Conservation (phyloP, 2,113 vertebrate genomes). For the Thunnus thynnus region DNA sequence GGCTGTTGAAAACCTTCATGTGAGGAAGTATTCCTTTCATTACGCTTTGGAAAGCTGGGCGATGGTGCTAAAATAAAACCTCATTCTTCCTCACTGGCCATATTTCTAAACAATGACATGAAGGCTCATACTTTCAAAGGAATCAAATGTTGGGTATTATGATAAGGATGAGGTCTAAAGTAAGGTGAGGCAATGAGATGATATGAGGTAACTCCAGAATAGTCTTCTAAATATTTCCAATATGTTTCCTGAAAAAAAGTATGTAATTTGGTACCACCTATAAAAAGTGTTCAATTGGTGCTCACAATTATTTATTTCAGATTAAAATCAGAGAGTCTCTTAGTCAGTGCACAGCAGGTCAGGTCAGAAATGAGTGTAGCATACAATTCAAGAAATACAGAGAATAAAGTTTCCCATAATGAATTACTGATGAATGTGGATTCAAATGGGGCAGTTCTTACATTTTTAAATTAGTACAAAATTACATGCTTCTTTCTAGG, state of each 20-base stretch:
- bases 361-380: no score
- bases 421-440: no score
- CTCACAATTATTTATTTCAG: neutral
- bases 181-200: no score
- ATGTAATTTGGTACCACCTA: no score
- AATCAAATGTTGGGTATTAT: constrained; percentile 15
- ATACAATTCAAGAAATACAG: no score
- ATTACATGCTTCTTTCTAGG: neutral
- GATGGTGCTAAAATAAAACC: constrained; percentile 56
- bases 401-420: no score
- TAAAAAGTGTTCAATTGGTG: neutral
- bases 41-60: constrained; percentile 21
- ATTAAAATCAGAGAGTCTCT: neutral
- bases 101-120: constrained; percentile 62
- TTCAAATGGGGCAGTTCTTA: neutral
- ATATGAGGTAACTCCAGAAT: no score
- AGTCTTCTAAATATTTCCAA: neutral
- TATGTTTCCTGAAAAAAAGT: neutral
- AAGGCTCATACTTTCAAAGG: constrained; percentile 9
- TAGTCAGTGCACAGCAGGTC: neutral
- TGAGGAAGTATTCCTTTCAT: constrained; percentile 50
- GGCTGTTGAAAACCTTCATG: constrained; percentile 34
- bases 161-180: no score
- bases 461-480: neutral
- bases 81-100: constrained; percentile 29